A percentile compares a stretch with the other conserved stretches of the same genome.
phyloP scores from a whole-genome alignment of 2,797 vertebrate genomes.

The Synaphobranchus kaupii region DNA sequence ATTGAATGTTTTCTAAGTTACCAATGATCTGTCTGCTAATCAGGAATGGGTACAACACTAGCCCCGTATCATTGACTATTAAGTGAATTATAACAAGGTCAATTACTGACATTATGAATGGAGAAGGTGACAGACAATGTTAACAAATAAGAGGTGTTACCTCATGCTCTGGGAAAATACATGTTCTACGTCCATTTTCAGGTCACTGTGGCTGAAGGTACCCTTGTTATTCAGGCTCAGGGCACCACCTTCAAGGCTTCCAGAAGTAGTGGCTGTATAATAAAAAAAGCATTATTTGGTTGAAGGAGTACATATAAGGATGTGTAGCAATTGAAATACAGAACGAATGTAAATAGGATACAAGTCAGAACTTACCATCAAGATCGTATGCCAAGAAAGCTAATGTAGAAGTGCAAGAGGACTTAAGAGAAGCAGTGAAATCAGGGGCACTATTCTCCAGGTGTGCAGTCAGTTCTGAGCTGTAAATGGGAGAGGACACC shows the following conservation, averaged over 20 bases:
- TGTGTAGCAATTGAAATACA: neutral
- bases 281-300: slow-evolving; percentile 26
- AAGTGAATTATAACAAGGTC: neutral
- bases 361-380: slow-evolving; percentile 77
- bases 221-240: slow-evolving; percentile 63
- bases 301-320: neutral
- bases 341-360: neutral
- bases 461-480: slow-evolving; percentile 66
- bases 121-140: neutral
- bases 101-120: neutral
- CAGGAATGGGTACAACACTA: neutral
- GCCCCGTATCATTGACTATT: neutral
- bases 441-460: slow-evolving; percentile 69
- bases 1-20: neutral
- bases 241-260: slow-evolving; percentile 61
- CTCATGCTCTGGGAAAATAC: slow-evolving; percentile 53
- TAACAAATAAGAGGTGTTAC: slow-evolving; percentile 50
- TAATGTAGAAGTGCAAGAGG: slow-evolving; percentile 78
- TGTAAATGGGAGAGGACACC: slow-evolving; percentile 81
- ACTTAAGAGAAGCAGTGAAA: slow-evolving; percentile 75
- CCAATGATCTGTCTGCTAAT: neutral
- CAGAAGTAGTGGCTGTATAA: slow-evolving; percentile 71
- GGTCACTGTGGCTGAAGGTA: slow-evolving; percentile 76
- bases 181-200: slow-evolving; percentile 75
- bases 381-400: slow-evolving; percentile 83